A percentile compares a stretch with the other conserved stretches of the same genome.
phyloP scores from a whole-genome alignment of 1,140 invertebrate genomes.

The Anastrepha obliqua region DNA sequence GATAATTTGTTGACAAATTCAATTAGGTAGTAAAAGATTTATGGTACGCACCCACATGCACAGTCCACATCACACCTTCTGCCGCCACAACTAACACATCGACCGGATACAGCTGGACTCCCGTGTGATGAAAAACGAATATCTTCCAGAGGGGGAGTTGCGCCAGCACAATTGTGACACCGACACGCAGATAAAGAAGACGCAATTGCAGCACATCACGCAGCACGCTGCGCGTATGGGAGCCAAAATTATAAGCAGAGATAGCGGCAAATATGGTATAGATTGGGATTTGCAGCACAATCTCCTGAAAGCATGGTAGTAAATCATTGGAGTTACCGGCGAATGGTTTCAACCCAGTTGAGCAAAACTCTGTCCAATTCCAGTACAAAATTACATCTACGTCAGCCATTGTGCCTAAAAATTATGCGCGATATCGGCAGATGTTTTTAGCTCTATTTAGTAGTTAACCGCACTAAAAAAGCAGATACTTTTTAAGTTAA shows the following conservation, averaged over 20 bases:
- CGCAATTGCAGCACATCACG: constrained; percentile 78
- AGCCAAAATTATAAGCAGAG: constrained; percentile 86
- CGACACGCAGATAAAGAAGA: constrained; percentile 79
- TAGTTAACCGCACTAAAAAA: not conserved
- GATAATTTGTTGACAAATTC: too few relatives aligned
- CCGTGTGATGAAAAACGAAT: constrained; percentile 77
- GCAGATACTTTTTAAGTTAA: not conserved
- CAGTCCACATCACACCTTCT: constrained; percentile 84
- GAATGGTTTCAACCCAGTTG: constrained; percentile 80
- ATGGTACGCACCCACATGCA: constrained; percentile 79
- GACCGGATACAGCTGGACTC: constrained; percentile 76
- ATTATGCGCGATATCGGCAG: not conserved
- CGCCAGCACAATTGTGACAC: constrained; percentile 79
- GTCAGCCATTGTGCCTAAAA: not conserved
- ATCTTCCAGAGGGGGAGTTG: constrained; percentile 80
- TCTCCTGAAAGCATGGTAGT: constrained; percentile 87
- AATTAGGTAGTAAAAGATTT: not conserved
- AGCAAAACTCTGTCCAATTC: constrained; percentile 85
- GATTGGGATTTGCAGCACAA: constrained; percentile 83
- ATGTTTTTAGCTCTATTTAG: too few relatives aligned
- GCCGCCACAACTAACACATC: constrained; percentile 83
- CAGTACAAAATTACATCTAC: constrained; percentile 71
- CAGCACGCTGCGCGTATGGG: constrained; percentile 77
- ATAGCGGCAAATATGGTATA: constrained; percentile 82
- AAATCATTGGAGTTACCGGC: constrained; percentile 82